A percentile compares a stretch with the other conserved stretches of the same genome.
These are phyloP conservation scores for Lamprotornis superbus DNA, from an alignment of 2,113 vertebrate genomes.

Conservation along the genomic window DNA sequence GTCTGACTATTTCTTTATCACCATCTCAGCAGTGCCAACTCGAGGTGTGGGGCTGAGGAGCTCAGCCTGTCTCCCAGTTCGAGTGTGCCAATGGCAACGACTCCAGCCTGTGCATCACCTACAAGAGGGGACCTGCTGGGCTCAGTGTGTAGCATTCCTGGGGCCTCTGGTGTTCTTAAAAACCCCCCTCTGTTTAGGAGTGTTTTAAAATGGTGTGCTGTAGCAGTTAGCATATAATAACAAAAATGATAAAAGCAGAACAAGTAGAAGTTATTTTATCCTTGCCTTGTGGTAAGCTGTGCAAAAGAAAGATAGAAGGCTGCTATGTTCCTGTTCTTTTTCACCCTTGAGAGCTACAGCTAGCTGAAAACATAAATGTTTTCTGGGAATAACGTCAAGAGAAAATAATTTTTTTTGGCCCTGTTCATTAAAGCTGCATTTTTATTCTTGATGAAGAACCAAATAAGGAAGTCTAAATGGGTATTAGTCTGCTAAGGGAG, in stretches of 20 bases:
- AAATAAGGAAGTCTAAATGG: neutral
- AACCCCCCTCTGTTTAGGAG: neutral
- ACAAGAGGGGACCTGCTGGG: neutral
- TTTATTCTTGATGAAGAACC: neutral
- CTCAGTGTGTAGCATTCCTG: neutral
- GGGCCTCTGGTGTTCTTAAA: neutral
- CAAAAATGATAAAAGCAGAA: neutral
- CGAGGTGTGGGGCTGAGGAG: neutral
- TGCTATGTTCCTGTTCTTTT: neutral
- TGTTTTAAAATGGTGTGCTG: neutral
- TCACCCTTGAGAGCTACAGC: neutral
- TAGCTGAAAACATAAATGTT: neutral
- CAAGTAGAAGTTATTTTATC: neutral
- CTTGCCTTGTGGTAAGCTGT: neutral
- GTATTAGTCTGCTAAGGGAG: neutral
- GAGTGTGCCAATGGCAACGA: accelerated
- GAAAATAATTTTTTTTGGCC: neutral
- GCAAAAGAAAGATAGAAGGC: neutral
- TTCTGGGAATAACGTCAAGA: neutral
- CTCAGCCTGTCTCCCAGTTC: neutral
- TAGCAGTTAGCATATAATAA: neutral
- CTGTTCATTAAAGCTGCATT: neutral
- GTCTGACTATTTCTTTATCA: neutral
- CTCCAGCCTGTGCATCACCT: neutral
- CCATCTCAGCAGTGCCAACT: neutral